Base-by-base conservation (phyloP, 2,797 vertebrate species). In the Loriculus beryllinus region DNA sequence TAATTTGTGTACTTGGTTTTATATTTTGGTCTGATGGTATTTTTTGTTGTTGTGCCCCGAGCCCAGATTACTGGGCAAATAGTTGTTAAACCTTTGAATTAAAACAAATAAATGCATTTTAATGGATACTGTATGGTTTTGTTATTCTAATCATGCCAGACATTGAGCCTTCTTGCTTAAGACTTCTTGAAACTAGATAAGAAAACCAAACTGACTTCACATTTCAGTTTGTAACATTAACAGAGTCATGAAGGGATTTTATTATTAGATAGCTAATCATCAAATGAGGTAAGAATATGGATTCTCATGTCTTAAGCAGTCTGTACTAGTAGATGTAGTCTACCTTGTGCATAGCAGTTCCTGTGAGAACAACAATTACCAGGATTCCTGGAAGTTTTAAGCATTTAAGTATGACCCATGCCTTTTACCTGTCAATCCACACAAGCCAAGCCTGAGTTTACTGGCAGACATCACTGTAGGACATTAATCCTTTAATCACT, bases 41-140 rank as follows among this genome's bases (percentile, higher is more conserved):
- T 72, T 93, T 79, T 80, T 31, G 62, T 77, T 92, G 82, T 67
- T 79, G 88, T 91, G 86, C 92, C 88, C 94, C 21, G 48, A 75
- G 63, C 74, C 64, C 78, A 87, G 69, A 72, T 70, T 48, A 51
- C 39, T 84, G 79, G 90, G 70, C 76, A 77, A 84, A 74, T 26
- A 68, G 39, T 91, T 95, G 80, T 95, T 93, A 90, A 92, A 83
- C 35, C 60, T 82, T 91, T 86, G 65, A 78, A 95, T 90, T 83
- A 86, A 94, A 95, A 81, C n/a, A 86, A 94, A 96, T 97, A 96
- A 96, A 97, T 68, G 40, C 65, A 80, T 93, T 96, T 93, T 93
- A 88, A 89, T 68, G 85, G 82, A 33, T 70, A 29, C 6, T 33
- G 39, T 51, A n/a, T 21, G 9, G 10, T 78, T 90, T 10, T 70